Percentiles rank a stretch among this genome's conserved stretches.
phyloP scores from a whole-genome alignment of 2,113 vertebrate species.

The Nyctibius bracteatus region DNA sequence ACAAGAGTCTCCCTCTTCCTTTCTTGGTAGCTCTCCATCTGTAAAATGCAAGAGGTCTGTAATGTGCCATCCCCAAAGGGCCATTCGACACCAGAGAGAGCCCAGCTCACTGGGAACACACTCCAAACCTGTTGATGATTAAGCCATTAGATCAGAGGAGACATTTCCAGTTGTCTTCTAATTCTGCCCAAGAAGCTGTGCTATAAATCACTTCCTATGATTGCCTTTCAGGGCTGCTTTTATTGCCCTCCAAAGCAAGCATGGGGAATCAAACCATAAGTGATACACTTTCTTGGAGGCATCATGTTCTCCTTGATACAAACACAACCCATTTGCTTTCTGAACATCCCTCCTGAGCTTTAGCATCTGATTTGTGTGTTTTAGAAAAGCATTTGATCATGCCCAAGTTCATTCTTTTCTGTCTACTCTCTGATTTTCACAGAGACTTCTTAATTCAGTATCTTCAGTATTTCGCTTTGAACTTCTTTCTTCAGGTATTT shows the following conservation, averaged over 20 bases:
- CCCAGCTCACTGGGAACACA: not conserved
- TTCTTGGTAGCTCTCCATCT: not conserved
- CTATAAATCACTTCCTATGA: not conserved
- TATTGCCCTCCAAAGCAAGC: not conserved
- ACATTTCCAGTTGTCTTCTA: not conserved
- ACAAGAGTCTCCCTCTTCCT: not conserved
- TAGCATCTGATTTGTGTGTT: not conserved
- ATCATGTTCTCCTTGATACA: not conserved
- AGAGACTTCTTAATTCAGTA: not conserved
- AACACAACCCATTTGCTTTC: not conserved
- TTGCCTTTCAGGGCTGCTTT: not conserved
- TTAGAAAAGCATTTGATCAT: not conserved
- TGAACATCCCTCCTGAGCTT: not conserved
- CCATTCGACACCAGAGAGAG: not conserved
- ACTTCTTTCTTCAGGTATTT: not conserved
- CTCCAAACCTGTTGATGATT: not conserved
- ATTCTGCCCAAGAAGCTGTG: not conserved
- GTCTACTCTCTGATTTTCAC: not conserved
- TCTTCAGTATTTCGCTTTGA: not conserved
- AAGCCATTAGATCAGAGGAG: not conserved
- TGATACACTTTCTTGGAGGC: not conserved
- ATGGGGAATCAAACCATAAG: not conserved
- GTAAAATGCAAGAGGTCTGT: accelerated
- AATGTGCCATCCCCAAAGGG: not conserved
- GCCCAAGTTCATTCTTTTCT: not conserved